Conservation (phyloP, 2,113 vertebrate genomes). For the Phodopus roborovskii region DNA sequence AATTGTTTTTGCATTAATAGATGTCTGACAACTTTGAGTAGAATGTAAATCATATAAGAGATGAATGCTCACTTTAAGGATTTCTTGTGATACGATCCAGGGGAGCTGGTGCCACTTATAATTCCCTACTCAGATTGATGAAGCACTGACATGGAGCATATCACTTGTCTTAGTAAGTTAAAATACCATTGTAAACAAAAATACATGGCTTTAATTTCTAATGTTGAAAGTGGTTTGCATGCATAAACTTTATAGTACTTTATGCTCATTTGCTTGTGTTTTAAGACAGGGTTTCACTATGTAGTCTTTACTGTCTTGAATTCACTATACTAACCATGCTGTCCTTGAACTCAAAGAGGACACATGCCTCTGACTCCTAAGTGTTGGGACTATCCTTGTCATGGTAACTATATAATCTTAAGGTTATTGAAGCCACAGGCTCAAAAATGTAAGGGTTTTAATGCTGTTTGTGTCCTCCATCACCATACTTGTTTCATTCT, state of each 20-base stretch:
- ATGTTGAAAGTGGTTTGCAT: background rate
- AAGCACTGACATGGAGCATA: background rate
- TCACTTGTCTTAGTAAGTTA: background rate
- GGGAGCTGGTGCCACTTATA: background rate
- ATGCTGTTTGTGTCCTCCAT: background rate
- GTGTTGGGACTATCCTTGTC: background rate
- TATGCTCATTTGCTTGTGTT: background rate
- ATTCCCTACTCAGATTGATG: background rate
- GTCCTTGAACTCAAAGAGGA: background rate
- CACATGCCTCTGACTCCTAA: background rate
- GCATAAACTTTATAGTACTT: background rate
- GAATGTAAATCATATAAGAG: slow-evolving; percentile 61
- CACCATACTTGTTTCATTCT: background rate
- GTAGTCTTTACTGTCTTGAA: background rate
- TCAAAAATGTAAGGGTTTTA: background rate
- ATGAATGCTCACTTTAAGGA: background rate
- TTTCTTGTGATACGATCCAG: background rate
- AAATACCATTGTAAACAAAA: slow-evolving; percentile 17
- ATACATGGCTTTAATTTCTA: background rate
- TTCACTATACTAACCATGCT: background rate
- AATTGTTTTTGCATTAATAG: slow-evolving; percentile 67
- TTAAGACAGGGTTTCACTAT: background rate
- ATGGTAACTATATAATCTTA: background rate
- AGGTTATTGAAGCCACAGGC: background rate
- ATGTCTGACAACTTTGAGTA: slow-evolving; percentile 58